These are phyloP conservation scores for Epicauta chinensis DNA, from an alignment of 1,140 invertebrate genomes.

Conservation along the genomic window DNA sequence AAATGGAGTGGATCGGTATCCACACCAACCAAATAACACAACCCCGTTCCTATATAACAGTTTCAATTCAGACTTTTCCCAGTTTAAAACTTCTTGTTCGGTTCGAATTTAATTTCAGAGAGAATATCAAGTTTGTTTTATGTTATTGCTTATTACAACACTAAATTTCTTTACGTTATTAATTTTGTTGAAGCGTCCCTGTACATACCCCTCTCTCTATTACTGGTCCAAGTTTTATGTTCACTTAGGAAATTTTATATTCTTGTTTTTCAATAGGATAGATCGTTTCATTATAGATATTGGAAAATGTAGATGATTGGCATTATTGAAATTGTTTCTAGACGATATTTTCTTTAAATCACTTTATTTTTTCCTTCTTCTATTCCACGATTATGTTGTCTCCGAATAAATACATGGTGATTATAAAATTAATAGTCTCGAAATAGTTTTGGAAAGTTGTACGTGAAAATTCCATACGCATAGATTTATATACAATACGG, in stretches of 20 bases:
- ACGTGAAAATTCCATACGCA: slow-evolving; percentile 17
- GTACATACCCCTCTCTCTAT: neutral
- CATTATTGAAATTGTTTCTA: slow-evolving; percentile 6
- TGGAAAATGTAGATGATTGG: slow-evolving; percentile 1
- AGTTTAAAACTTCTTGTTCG: slow-evolving; percentile 17
- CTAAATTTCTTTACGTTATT: slow-evolving; percentile 17
- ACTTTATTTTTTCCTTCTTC: no score
- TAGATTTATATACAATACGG: slow-evolving; percentile 11
- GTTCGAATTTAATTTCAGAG: slow-evolving; percentile 16
- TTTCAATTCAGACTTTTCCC: slow-evolving; percentile 10
- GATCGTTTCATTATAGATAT: slow-evolving; percentile 12
- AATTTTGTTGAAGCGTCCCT: slow-evolving; percentile 6
- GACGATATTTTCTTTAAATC: no score
- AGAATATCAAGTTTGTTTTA: slow-evolving; percentile 17
- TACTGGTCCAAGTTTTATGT: slow-evolving; percentile 8
- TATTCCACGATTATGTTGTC: no score
- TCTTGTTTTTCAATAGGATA: slow-evolving; percentile 12
- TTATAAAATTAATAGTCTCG: slow-evolving; percentile 15
- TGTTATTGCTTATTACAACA: slow-evolving; percentile 17
- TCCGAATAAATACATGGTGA: slow-evolving; percentile 2
- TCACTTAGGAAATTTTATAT: slow-evolving; percentile 16
- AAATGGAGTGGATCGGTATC: neutral
- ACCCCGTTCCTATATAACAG: slow-evolving; percentile 8
- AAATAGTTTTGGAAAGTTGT: slow-evolving; percentile 16
- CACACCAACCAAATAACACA: no score